Conservation (phyloP, 2,113 vertebrate genomes). For the Salvelinus alpinus region DNA sequence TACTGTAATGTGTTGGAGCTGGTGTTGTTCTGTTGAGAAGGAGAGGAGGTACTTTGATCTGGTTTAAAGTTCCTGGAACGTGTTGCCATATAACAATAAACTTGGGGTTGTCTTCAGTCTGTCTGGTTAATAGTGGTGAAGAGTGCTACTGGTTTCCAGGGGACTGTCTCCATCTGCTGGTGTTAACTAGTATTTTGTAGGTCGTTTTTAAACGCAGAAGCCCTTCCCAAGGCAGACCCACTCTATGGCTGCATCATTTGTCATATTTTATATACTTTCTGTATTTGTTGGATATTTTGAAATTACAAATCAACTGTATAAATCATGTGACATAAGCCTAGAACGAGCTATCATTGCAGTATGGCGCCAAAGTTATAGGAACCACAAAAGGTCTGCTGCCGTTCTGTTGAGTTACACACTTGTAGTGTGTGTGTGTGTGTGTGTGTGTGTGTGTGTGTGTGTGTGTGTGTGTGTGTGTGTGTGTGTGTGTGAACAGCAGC, state of each 20-base stretch:
- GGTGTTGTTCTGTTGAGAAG: constrained; percentile 35
- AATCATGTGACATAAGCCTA: constrained; percentile 31
- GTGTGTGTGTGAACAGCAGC: neutral
- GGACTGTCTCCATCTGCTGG: constrained; percentile 14
- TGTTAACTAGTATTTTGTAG: neutral
- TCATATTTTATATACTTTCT: neutral
- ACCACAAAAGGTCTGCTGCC: constrained; percentile 35
- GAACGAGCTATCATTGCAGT: constrained; percentile 26
- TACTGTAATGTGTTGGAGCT: constrained; percentile 70
- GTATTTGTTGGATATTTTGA: neutral
- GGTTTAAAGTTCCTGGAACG: constrained; percentile 88
- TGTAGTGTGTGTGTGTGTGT: neutral
- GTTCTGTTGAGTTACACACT: neutral
- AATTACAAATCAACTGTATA: constrained; percentile 19
- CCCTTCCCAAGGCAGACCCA: neutral
- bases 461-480: too few species aligned
- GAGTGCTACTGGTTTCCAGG: neutral
- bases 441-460: neutral
- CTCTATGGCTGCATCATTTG: neutral
- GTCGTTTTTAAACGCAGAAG: neutral
- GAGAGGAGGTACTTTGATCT: constrained; percentile 48
- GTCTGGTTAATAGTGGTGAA: too few species aligned
- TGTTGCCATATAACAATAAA: constrained; percentile 89
- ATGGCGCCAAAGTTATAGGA: constrained; percentile 15
- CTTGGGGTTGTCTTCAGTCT: constrained; percentile 49